Conservation (phyloP, 1,140 invertebrate genomes). For the Microplitis demolitor region DNA sequence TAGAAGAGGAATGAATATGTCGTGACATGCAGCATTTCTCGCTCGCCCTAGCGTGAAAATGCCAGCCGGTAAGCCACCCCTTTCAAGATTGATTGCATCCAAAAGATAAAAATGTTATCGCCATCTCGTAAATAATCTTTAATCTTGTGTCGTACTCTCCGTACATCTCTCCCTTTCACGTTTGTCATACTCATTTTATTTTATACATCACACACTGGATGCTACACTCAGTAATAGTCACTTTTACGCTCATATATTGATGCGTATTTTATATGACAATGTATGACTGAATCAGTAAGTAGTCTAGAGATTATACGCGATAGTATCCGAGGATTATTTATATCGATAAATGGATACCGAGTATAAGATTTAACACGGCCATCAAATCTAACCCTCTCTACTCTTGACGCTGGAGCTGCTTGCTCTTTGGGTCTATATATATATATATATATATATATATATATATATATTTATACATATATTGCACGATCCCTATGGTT, state of each 20-base stretch:
- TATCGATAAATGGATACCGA: too few species aligned
- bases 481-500: neutral
- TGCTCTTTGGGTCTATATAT: too few species aligned
- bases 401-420: slow-evolving; percentile 3
- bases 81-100: slow-evolving; percentile 56
- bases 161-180: neutral
- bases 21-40: slow-evolving; percentile 59
- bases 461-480: neutral
- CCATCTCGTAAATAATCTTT: slow-evolving; percentile 60
- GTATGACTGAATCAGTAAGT: too few species aligned
- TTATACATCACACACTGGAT: too few species aligned
- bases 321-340: too few species aligned
- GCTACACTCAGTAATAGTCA: neutral
- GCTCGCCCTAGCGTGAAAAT: slow-evolving; percentile 55
- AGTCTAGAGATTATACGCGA: too few species aligned
- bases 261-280: too few species aligned
- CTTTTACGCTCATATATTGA: too few species aligned
- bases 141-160: slow-evolving; percentile 39
- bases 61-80: slow-evolving; percentile 46
- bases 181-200: too few species aligned
- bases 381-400: neutral
- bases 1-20: slow-evolving; percentile 54
- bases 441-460: neutral
- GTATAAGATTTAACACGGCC: neutral
- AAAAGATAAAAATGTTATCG: slow-evolving; percentile 59